Conservation (phyloP, 2,797 vertebrate species). For the Malacoraja senta region DNA sequence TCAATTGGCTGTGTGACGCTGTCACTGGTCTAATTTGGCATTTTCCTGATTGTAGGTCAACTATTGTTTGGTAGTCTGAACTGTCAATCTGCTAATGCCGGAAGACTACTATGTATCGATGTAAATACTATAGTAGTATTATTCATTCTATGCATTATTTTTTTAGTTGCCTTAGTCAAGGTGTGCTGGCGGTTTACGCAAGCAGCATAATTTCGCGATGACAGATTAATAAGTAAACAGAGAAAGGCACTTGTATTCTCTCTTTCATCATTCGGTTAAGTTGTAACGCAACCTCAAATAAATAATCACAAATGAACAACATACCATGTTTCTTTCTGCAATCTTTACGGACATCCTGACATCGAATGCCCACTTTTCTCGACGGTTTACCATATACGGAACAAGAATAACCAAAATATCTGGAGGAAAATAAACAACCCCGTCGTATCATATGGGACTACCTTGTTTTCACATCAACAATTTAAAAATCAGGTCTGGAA, state of each 20-base stretch:
- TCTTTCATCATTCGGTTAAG: not conserved
- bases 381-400: not conserved
- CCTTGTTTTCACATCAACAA: not conserved
- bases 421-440: constrained; percentile 7
- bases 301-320: constrained; percentile 21
- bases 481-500: not conserved
- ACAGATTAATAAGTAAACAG: constrained; percentile 6
- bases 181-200: not conserved
- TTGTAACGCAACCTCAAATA: not conserved
- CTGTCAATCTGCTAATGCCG: constrained; percentile 20
- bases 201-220: not conserved
- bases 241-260: not conserved
- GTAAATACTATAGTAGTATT: constrained; percentile 32
- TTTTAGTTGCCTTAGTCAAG: not conserved
- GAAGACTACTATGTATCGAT: constrained; percentile 8
- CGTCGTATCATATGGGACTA: not conserved
- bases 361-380: not conserved
- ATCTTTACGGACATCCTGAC: not conserved
- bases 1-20: constrained; percentile 1
- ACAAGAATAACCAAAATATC: not conserved
- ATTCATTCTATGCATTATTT: constrained; percentile 13
- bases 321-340: constrained; percentile 3
- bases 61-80: not conserved
- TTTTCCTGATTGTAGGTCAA: not conserved
- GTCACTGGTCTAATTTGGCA: constrained; percentile 20